Conservation (phyloP, 1,140 invertebrate species). For the Procambarus virginalis region DNA sequence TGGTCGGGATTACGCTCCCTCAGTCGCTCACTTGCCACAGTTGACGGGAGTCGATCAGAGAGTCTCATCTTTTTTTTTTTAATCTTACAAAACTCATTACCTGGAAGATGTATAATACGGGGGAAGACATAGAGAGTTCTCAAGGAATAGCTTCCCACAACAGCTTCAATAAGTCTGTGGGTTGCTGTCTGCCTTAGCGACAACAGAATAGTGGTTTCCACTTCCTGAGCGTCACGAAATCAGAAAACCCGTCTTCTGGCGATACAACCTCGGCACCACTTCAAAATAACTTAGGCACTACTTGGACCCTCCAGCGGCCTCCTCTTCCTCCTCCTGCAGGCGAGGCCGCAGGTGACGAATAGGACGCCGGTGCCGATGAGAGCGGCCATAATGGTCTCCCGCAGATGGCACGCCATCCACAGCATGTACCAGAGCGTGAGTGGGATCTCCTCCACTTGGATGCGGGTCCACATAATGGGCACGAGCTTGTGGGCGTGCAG, state of each 20-base stretch:
- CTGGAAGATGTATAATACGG: background rate
- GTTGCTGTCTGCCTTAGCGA: background rate
- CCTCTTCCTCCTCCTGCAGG: constrained; percentile 45
- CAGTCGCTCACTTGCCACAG: background rate
- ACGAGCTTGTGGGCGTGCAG: constrained; percentile 66
- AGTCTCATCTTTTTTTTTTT: background rate
- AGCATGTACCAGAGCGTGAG: constrained; percentile 65
- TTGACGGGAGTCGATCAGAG: background rate
- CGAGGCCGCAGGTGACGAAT: constrained; percentile 47
- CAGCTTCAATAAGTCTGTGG: background rate
- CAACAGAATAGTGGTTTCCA: background rate
- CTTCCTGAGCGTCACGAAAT: background rate
- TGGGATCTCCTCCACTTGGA: constrained; percentile 66
- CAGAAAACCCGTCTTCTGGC: background rate
- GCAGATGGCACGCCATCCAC: constrained; percentile 63
- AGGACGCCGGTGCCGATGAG: constrained; percentile 55
- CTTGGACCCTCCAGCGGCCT: constrained; percentile 22
- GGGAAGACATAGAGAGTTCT: constrained; percentile 22
- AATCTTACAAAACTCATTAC: background rate
- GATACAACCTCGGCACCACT: background rate
- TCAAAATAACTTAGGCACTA: constrained; percentile 44
- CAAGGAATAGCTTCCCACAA: background rate
- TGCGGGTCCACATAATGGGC: constrained; percentile 65
- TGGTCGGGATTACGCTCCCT: background rate
- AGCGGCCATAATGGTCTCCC: constrained; percentile 53